Base-by-base conservation (phyloP, 2,797 vertebrate genomes). In the Discoglossus pictus region DNA sequence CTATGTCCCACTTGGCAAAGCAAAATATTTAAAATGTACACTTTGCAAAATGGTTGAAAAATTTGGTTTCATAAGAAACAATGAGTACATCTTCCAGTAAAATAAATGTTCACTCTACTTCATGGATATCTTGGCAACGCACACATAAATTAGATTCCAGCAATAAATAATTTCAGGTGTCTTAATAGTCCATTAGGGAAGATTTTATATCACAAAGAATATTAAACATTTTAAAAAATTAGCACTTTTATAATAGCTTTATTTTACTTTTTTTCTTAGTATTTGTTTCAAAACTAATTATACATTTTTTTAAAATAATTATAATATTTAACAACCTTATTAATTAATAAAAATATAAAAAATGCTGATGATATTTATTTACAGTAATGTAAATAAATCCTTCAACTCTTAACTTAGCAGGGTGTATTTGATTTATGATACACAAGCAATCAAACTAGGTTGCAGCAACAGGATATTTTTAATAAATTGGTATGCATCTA, bases 171-270 rank as follows among this genome's bases (percentile, higher is more conserved):
- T 59, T 55, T 52, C 27, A 24, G 55, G 48, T 61, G 61, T 53
- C 65, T 68, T 68, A 68, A 68, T 60, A 71, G 61, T 71, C 68
- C 68, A 71, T 71, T 71, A 71, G 68, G 44, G 46, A 47, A 61
- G 39, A 38, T 48, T 56, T 70, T 64, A n/a, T 71, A 59, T 44
- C 43, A 51, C 61, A 69, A 59, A 64, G 53, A 71, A 51, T 64
- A 63, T 58, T 34, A 62, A 63, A 46, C 18, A 35, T 39, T 50
- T 60, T 42, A 31, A 18, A 40, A 68, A 69, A 55, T 47, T 36
- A 36, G 42, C 50, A 12, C 48, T 60, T 62, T 62, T 62, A 31
- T 34, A 34, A 55, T 16, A 35, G 42, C 34, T 17, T 68, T 34
- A 38, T 58, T 56, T 70, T 51, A 38, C 21, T 25, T 60, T 38